Evolutionary conservation across 2,888 invertebrate species (phyloP).

Genomic region (Gnatocerus cornutus): DNA sequence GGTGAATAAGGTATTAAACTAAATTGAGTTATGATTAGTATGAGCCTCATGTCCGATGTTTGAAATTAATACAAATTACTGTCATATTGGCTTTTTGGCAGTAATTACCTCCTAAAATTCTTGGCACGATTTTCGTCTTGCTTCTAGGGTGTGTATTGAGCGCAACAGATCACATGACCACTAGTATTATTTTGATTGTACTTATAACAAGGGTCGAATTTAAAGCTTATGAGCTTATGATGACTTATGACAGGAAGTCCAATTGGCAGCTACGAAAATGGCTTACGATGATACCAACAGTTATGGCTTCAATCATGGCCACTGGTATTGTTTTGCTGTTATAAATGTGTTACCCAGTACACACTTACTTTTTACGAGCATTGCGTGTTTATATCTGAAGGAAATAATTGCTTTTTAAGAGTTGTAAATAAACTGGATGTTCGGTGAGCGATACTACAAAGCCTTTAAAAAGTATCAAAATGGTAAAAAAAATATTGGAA

Average conservation of each 20-base stretch:
- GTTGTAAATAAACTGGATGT: too few species aligned
- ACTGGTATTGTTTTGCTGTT: too few species aligned
- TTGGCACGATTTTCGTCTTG: conserved; percentile 10
- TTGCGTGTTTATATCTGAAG: too few species aligned
- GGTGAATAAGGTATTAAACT: neutral
- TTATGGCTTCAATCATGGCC: neutral
- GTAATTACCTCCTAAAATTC: conserved; percentile 12
- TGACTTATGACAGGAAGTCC: too few species aligned
- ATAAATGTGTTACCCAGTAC: too few species aligned
- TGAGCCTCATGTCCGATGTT: conserved; percentile 2
- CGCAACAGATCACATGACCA: conserved; percentile 22
- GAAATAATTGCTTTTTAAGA: too few species aligned
- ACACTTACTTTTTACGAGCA: too few species aligned
- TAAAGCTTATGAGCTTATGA: neutral
- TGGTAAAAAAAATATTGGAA: too few species aligned
- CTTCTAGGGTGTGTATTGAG: conserved; percentile 16
- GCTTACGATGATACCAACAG: too few species aligned
- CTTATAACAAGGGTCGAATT: neutral
- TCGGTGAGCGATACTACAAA: too few species aligned
- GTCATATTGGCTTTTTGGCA: conserved; percentile 5
- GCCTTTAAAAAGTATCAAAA: too few species aligned
- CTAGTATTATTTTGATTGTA: conserved; percentile 13
- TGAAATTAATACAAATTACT: conserved; percentile 20
- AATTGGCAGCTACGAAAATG: too few species aligned
- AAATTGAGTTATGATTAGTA: neutral